phyloP scores from a whole-genome alignment of 1,140 invertebrate species.

The Pectinophora gossypiella region DNA sequence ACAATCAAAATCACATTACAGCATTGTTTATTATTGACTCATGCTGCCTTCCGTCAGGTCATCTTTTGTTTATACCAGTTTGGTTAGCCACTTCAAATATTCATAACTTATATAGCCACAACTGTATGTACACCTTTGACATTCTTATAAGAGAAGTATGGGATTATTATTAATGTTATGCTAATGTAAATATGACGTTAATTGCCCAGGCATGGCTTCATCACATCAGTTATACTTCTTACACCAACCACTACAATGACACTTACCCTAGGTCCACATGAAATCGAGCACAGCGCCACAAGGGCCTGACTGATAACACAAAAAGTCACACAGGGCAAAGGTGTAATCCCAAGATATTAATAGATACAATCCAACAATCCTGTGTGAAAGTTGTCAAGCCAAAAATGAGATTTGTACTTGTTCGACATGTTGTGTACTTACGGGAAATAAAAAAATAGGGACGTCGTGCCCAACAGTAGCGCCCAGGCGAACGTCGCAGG shows the following conservation, averaged over 20 bases:
- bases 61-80: background rate
- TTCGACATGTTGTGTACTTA: constrained; percentile 81
- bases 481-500: constrained; percentile 98
- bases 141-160: no score
- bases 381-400: constrained; percentile 70
- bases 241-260: background rate
- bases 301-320: background rate
- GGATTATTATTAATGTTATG: background rate
- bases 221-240: background rate
- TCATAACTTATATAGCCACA: no score
- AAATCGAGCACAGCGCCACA: background rate
- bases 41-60: background rate
- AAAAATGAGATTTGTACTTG: constrained; percentile 55
- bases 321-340: constrained; percentile 38
- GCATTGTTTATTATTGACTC: background rate
- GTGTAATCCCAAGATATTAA: constrained; percentile 52
- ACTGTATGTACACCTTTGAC: no score
- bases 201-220: background rate
- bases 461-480: constrained; percentile 91
- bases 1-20: background rate
- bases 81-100: background rate
- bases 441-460: constrained; percentile 97
- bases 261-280: background rate
- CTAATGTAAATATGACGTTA: background rate
- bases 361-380: constrained; percentile 61